A percentile compares a stretch with the other conserved stretches of the same genome.
Evolutionary conservation across 2,888 invertebrate genomes (phyloP).

Genomic region (Thyatira batis): DNA sequence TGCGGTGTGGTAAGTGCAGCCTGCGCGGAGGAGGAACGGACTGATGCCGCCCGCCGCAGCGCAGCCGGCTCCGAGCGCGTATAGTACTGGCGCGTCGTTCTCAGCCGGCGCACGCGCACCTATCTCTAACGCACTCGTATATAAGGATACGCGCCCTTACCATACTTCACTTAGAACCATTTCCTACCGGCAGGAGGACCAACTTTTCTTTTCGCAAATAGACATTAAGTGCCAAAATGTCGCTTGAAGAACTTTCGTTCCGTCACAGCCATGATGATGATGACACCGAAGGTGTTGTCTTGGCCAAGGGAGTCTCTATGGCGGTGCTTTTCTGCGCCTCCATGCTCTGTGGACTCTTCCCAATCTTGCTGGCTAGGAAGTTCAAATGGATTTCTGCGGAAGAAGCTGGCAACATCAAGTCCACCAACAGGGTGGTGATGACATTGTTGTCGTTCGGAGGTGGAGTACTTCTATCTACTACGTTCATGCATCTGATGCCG

Average conservation of each 20-base stretch:
- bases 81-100: constrained; percentile 68
- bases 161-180: constrained; percentile 38
- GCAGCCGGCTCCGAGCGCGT: constrained; percentile 25
- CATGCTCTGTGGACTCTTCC: constrained; percentile 88
- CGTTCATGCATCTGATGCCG: constrained; percentile 90
- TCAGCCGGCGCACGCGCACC: constrained; percentile 67
- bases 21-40: constrained; percentile 64
- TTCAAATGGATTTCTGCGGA: constrained; percentile 82
- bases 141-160: constrained; percentile 56
- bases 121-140: constrained; percentile 60
- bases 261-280: constrained; percentile 38
- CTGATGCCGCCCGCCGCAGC: constrained; percentile 40
- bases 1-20: constrained; percentile 35
- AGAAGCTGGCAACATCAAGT: constrained; percentile 71
- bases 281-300: constrained; percentile 74
- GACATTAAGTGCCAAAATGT: constrained; percentile 33
- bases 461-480: constrained; percentile 91
- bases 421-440: constrained; percentile 79
- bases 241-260: constrained; percentile 30
- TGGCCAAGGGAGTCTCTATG: constrained; percentile 91
- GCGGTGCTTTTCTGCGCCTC: constrained; percentile 88
- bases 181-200: constrained; percentile 19
- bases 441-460: constrained; percentile 90
- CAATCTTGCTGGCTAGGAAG: constrained; percentile 86
- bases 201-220: constrained; percentile 11